Evolutionary conservation across 2,113 vertebrate genomes (phyloP).

Genomic region (Plestiodon gilberti): DNA sequence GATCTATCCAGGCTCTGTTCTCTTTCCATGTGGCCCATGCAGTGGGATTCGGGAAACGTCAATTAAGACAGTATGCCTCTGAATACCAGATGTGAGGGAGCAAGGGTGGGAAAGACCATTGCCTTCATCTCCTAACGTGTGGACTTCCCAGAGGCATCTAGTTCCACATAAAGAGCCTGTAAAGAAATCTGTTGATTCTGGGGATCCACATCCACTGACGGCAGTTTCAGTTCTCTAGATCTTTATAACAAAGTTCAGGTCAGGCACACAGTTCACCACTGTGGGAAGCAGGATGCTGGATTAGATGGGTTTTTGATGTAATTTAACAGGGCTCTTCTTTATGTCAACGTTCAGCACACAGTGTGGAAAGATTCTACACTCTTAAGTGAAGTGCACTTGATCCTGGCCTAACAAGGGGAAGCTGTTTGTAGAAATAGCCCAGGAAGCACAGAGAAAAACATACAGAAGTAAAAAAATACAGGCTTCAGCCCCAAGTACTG

Average conservation of each 20-base stretch:
- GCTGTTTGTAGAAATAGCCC: neutral
- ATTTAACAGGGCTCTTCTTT: too few relatives aligned
- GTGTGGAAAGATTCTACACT: neutral
- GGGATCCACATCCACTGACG: neutral
- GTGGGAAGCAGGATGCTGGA: too few relatives aligned
- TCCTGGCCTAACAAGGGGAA: neutral
- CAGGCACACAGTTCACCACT: too few relatives aligned
- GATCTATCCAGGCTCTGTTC: neutral
- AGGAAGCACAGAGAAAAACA: conserved; percentile 12
- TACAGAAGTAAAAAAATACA: neutral
- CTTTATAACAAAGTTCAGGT: neutral
- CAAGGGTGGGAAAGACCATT: too few relatives aligned
- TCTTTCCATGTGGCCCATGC: neutral
- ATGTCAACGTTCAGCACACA: neutral
- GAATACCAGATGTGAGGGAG: neutral
- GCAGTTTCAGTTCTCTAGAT: neutral
- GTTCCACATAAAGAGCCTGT: too few relatives aligned
- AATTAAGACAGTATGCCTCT: too few relatives aligned
- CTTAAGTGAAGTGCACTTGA: neutral
- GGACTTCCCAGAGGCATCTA: too few relatives aligned
- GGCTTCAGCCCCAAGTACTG: too few relatives aligned
- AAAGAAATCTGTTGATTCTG: neutral
- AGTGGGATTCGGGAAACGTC: neutral
- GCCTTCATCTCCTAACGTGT: too few relatives aligned
- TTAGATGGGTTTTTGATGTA: too few relatives aligned